Conservation (phyloP, 2,888 invertebrate species). For the Melikaiella ostensackeni region DNA sequence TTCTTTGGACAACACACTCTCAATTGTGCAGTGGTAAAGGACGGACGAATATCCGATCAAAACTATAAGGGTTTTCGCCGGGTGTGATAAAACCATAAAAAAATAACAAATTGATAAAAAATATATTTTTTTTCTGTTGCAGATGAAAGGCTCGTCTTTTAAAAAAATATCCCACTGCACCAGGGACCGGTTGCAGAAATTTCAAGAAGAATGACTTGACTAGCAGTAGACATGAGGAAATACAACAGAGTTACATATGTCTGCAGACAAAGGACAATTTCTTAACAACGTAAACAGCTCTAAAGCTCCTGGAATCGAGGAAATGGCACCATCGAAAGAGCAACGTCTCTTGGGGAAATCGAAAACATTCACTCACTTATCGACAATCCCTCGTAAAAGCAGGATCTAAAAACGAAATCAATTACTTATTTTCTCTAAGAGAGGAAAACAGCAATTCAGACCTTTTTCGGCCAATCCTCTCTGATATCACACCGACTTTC, state of each 20-base stretch:
- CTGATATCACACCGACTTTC: neutral
- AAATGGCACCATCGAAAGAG: conserved; percentile 47
- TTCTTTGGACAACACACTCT: too few relatives aligned
- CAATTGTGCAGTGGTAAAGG: too few relatives aligned
- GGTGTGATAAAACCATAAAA: too few relatives aligned
- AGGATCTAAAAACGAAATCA: neutral
- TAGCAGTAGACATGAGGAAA: neutral
- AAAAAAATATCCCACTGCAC: neutral
- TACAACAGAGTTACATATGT: conserved; percentile 55
- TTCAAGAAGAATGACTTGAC: neutral
- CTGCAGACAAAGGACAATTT: conserved; percentile 53
- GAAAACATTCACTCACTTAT: conserved; percentile 45
- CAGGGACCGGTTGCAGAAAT: neutral
- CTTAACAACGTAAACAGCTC: conserved; percentile 52
- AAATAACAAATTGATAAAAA: too few relatives aligned
- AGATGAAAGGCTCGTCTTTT: neutral
- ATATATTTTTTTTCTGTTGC: neutral
- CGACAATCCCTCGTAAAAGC: conserved; percentile 7
- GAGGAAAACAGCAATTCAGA: neutral
- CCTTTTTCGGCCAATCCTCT: neutral
- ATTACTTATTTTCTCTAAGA: conserved; percentile 10
- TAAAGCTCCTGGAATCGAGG: conserved; percentile 54
- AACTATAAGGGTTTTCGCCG: too few relatives aligned
- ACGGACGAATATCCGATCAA: too few relatives aligned
- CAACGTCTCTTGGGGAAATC: conserved; percentile 44